Evolutionary conservation across 2,797 vertebrate genomes (phyloP), one percentile per base, ranked within the genome.

Genomic region (Sebastolobus altivelis): DNA sequence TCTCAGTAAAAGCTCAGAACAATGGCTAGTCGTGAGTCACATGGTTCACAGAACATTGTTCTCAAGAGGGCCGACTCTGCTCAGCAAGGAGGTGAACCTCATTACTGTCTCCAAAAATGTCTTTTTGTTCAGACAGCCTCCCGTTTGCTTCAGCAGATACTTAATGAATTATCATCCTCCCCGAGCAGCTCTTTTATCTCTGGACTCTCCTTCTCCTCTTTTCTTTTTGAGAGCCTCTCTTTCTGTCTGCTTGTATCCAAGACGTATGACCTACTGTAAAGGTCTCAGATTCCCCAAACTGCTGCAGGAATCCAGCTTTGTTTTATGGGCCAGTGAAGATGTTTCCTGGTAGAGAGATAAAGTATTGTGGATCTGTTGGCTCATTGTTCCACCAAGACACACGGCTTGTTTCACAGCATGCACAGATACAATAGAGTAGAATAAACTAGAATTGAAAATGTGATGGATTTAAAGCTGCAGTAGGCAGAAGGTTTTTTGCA

Each of bases 81-180:
- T 59, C 56, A 59, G 56, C 56, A 29, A 14, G 14, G 27, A 59
- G 59, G 58, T 60, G 58, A 60, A 33, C 58, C 58, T 60, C 58
- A 33, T 33, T 60, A 27, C 27, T 18, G 29, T 16, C 58, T 33
- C 29, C 58, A 59, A 59, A 31, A 16, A 60, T 60, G 8, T 60
- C 8, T 33, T 29, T 60, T 31, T 18, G 58, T 29, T 60, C 58
- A 60, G 27, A 60, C 29, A 60, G 27, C 58, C 58, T 33, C 29
- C 58, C 11, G 58, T 60, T 31, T 33, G 58, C 58, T 60, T 22
- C 27, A 61, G 29, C 59, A n/a, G 31, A 33, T 60, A 11, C 16
- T 60, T 18, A 8, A 33, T 60, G 8, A 33, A 61, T 61, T 20
- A 35, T 61, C 18, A 61, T 31, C 59, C 59, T 61, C 59, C 59